Base-by-base conservation (phyloP, 2,888 invertebrate genomes). In the Gisinianus flammeolus region DNA sequence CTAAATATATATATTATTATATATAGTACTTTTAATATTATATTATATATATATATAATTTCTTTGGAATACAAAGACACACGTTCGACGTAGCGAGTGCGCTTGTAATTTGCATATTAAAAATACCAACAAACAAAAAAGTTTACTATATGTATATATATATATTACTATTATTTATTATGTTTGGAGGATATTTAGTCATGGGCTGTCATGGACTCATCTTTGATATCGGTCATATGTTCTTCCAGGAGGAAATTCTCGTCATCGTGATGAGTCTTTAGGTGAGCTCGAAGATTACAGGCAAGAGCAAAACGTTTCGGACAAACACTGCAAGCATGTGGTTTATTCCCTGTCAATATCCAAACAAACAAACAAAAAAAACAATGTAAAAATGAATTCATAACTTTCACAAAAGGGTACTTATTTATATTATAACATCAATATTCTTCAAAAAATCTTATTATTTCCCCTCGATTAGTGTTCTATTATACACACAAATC, bases 211-310 rank as follows among this genome's bases (percentile, higher is more conserved):
- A 72, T 58, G 58, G 72, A 72, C 58, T 76, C 76, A 31, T 76
- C 76, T 69, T 76, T 76, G 56, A 76, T 69, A 24, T 76, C 76
- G 22, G 76, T 76, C 76, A 76, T 70, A 26, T 76, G 76, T 58
- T 76, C 76, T 28, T 76, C 76, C 52, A 76, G 58, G 44, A 66
- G 33, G 30, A 67, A 76, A 30, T 76, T 76, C 54, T 83, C 83
- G 78, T 86, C 86, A 91, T 91, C 91, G 88, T 92, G 91, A 85
- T 92, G 92, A 2, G 92, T 92, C 87, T 92, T 92, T 89, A 91
- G 89, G 86, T 93, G 92, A 0, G 92, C 92, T 84, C 92, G 88
- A 81, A 93, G 87, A 86, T 93, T 93, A 87, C 92, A 92, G 69
- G 91, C 91, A 80, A 93, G 87, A 5, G 92, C 92, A 85, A 93